Percentiles rank a stretch among this genome's conserved stretches.
phyloP scores from a whole-genome alignment of 2,888 invertebrate species.

The Mylabris sibirica region DNA sequence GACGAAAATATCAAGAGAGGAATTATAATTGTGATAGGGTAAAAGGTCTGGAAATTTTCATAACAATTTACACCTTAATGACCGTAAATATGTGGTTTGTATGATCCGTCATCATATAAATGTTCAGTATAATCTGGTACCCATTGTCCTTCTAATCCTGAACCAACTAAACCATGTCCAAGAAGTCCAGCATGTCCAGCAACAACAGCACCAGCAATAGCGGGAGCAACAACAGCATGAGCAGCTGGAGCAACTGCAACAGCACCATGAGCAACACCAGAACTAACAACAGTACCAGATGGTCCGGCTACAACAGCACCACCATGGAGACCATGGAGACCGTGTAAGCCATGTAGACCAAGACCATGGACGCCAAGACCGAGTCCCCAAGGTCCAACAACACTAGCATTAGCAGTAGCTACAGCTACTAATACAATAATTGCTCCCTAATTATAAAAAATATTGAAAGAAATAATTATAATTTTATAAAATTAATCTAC shows the following conservation, averaged over 20 bases:
- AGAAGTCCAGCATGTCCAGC: constrained; percentile 20
- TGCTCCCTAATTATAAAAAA: constrained; percentile 14
- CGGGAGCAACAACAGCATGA: constrained; percentile 15
- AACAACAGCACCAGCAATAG: constrained; percentile 17
- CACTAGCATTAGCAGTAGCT: constrained; percentile 27
- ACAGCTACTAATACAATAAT: constrained; percentile 27
- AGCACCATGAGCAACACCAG: constrained; percentile 10
- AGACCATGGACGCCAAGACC: constrained; percentile 12
- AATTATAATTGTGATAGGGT: not conserved
- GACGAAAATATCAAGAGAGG: not conserved
- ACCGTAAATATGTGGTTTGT: constrained; percentile 46
- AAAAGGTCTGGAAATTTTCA: not conserved
- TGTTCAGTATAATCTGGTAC: constrained; percentile 50
- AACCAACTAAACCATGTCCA: constrained; percentile 22
- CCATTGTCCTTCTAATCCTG: constrained; percentile 47
- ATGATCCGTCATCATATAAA: constrained; percentile 52
- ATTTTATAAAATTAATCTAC: constrained; percentile 13
- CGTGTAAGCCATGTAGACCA: not conserved
- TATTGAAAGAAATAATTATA: not conserved
- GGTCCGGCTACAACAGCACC: constrained; percentile 26
- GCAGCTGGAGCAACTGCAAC: constrained; percentile 19
- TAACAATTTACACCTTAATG: constrained; percentile 22
- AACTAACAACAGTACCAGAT: constrained; percentile 23
- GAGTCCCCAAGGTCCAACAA: constrained; percentile 20
- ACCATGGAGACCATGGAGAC: not conserved